Conservation (phyloP, 2,888 invertebrate species). For the Gasteruption jaculator region DNA sequence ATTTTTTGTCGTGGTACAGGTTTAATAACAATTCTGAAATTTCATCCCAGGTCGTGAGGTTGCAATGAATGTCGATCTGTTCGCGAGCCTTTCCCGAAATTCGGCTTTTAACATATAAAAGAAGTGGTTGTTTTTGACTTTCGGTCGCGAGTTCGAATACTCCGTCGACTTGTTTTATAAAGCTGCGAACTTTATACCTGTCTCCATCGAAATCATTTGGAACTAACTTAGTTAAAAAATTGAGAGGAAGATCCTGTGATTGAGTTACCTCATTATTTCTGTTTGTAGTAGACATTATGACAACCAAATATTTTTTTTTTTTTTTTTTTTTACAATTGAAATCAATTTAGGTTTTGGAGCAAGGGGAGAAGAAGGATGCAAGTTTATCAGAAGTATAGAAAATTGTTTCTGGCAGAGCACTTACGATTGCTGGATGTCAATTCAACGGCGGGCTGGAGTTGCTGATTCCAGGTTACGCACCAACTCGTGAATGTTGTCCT, state of each 20-base stretch:
- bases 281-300: no score
- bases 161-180: slow-evolving; percentile 13
- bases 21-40: slow-evolving; percentile 20
- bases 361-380: no score
- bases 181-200: slow-evolving; percentile 11
- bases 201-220: slow-evolving; percentile 12
- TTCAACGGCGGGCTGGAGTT: background rate
- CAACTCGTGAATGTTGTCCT: background rate
- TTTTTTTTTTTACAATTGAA: background rate
- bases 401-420: no score
- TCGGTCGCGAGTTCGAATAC: slow-evolving; percentile 10
- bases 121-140: slow-evolving; percentile 16
- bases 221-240: background rate
- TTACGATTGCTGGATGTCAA: no score
- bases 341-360: background rate
- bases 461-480: background rate
- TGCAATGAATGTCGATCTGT: slow-evolving; percentile 23
- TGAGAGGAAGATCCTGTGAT: no score
- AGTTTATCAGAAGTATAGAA: no score
- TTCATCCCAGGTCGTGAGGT: slow-evolving; percentile 23
- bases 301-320: background rate
- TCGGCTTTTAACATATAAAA: slow-evolving; percentile 25
- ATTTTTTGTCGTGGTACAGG: slow-evolving; percentile 29
- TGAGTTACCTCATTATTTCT: no score
- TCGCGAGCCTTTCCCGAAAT: slow-evolving; percentile 26